These are phyloP conservation scores for Drosophila subpulchrella DNA, from an alignment of 1,140 invertebrate species.

Conservation along the genomic window DNA sequence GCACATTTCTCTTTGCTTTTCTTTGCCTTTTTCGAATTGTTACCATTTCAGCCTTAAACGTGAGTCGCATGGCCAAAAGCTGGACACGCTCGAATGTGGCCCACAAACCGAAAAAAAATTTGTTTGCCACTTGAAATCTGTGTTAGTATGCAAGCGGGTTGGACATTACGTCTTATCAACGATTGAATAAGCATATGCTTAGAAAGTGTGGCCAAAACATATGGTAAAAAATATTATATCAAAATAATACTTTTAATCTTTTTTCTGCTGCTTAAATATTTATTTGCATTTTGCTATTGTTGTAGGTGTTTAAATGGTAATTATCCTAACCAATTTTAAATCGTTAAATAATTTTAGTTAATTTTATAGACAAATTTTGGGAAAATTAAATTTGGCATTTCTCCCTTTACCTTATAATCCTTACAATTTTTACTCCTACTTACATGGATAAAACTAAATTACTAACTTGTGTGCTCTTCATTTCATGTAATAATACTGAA, in stretches of 20 bases:
- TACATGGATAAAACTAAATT: not conserved
- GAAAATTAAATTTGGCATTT: too few species aligned
- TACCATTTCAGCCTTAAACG: constrained; percentile 59
- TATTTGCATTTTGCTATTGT: too few species aligned
- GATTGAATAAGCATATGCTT: constrained; percentile 71
- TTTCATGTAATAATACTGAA: not conserved
- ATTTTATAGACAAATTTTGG: too few species aligned
- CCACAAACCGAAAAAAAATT: constrained; percentile 57
- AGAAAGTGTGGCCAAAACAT: constrained; percentile 64
- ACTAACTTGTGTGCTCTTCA: not conserved
- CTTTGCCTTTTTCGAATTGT: constrained; percentile 29
- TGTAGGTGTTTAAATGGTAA: too few species aligned
- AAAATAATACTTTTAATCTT: not conserved
- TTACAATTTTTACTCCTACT: not conserved
- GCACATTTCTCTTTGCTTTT: constrained; percentile 67
- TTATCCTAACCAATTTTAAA: too few species aligned
- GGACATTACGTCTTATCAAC: constrained; percentile 73
- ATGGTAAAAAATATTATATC: not conserved
- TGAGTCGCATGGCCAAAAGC: constrained; percentile 70
- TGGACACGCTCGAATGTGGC: constrained; percentile 75
- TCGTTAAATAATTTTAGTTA: too few species aligned
- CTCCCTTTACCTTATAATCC: too few species aligned
- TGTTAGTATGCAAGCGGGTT: constrained; percentile 67
- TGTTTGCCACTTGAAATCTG: constrained; percentile 58
- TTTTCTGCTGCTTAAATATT: not conserved